Evolutionary conservation across 2,797 vertebrate genomes (phyloP), one percentile per base, ranked within the genome.

Genomic region (Pagetopsis macropterus): DNA sequence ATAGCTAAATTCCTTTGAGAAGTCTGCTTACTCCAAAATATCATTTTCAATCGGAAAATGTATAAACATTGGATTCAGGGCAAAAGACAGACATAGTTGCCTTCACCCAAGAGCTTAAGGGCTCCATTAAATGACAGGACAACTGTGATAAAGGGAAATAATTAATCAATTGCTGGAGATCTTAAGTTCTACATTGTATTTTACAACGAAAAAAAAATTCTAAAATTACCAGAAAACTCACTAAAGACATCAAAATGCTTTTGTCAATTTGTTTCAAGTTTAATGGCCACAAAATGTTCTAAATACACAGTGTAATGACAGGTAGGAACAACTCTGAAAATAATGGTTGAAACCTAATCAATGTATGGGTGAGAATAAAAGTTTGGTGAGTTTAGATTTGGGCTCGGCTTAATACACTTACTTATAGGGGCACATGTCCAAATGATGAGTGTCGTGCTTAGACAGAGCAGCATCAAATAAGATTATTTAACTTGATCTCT

Each of bases 1-100:
- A 43, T 3, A 54, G 64, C 59, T 15, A 61, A 48, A 56, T 4
- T 57, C 23, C 19, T 72, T 12, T 52, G 23, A 81, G 27, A 69
- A 65, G 55, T 72, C 13, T 3, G 23, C 45, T 48, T 44, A 40
- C 21, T 58, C 62, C 4, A 65, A 76, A 63, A 75, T 48, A 45
- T 33, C 1, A 48, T 45, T 66, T 74, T n/a, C 7, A 10, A 13
- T 5, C 23, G 12, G 6, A 44, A 27, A 60, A 4, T 1, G 2
- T 5, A 49, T 33, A 43, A 70, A 71, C 52, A 64, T 1, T 0
- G 0, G 1, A 45, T 16, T 37, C 6, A 12, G 23, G 12, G 9
- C 19, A 3, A 15, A 17, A 45, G n/a, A 54, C 0, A 2, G 21
- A 49, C 45, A n/a, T 0, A 0, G 0, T 13, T 44, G 14, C 41